Conservation (phyloP, 2,888 invertebrate genomes). For the Spicauda simplicius region DNA sequence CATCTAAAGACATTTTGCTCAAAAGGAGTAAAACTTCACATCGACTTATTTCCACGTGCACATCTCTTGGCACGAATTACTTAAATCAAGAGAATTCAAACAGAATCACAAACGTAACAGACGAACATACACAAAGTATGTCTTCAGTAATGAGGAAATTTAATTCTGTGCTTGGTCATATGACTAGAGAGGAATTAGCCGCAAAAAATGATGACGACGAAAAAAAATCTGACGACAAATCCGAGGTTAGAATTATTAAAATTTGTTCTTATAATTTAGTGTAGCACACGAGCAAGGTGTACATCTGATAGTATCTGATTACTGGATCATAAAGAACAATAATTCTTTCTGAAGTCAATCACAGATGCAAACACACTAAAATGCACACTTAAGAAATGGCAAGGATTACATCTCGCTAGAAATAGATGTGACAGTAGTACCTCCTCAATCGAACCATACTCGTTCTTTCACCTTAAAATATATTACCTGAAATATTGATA, state of each 20-base stretch:
- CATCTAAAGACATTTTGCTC: background rate
- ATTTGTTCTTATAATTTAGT: background rate
- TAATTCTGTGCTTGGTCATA: conserved; percentile 1
- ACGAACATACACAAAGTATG: background rate
- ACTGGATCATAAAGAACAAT: no score
- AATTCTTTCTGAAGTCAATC: no score
- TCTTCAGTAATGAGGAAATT: background rate
- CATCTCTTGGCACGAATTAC: background rate
- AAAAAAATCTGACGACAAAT: background rate
- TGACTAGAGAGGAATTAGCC: background rate
- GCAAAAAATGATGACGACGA: conserved; percentile 2
- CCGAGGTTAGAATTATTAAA: conserved; percentile 7
- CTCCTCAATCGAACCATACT: background rate
- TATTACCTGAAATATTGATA: no score
- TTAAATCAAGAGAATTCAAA: background rate
- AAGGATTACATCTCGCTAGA: background rate
- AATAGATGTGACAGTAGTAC: no score
- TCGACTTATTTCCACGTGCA: no score
- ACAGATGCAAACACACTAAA: no score
- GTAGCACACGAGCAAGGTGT: no score
- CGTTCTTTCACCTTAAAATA: no score
- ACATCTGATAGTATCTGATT: no score
- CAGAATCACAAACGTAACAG: background rate
- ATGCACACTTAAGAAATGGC: no score
- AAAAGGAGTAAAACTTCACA: background rate